These are phyloP conservation scores for Leistus spinibarbis DNA, from an alignment of 2,888 invertebrate genomes.

Conservation along the genomic window DNA sequence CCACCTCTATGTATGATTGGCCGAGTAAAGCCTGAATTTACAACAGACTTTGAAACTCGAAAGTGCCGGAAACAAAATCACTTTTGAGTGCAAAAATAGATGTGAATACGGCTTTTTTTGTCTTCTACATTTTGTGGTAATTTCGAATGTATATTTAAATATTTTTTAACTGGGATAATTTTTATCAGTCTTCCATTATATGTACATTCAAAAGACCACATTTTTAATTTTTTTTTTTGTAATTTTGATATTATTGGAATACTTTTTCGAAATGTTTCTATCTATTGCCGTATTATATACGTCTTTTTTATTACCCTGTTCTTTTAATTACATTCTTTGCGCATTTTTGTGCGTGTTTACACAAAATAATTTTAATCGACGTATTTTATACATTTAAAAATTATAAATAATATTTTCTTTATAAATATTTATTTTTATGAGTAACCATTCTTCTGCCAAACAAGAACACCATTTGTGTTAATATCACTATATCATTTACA, in stretches of 20 bases:
- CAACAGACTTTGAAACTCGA: neutral
- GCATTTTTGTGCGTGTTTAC: slow-evolving; percentile 28
- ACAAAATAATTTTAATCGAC: slow-evolving; percentile 11
- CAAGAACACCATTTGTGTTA: slow-evolving; percentile 15
- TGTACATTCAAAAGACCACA: neutral
- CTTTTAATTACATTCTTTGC: slow-evolving; percentile 33
- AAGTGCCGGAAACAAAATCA: slow-evolving; percentile 1
- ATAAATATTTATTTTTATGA: slow-evolving; percentile 28
- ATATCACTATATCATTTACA: slow-evolving; percentile 32
- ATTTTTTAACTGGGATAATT: neutral
- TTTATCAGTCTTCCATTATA: slow-evolving; percentile 4
- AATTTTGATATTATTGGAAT: neutral
- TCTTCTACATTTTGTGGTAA: neutral
- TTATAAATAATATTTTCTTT: slow-evolving; percentile 21
- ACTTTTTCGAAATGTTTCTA: neutral
- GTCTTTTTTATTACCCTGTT: slow-evolving; percentile 36
- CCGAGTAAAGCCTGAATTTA: neutral
- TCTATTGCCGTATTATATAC: neutral
- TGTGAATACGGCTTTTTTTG: neutral
- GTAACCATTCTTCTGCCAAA: slow-evolving; percentile 12
- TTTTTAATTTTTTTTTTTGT: neutral
- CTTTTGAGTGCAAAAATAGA: neutral
- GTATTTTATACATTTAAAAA: slow-evolving; percentile 11
- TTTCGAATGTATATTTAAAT: neutral
- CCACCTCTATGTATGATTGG: too few relatives aligned